Evolutionary conservation across 1,140 invertebrate genomes (phyloP).

Genomic region (Cecropterus lyciades): DNA sequence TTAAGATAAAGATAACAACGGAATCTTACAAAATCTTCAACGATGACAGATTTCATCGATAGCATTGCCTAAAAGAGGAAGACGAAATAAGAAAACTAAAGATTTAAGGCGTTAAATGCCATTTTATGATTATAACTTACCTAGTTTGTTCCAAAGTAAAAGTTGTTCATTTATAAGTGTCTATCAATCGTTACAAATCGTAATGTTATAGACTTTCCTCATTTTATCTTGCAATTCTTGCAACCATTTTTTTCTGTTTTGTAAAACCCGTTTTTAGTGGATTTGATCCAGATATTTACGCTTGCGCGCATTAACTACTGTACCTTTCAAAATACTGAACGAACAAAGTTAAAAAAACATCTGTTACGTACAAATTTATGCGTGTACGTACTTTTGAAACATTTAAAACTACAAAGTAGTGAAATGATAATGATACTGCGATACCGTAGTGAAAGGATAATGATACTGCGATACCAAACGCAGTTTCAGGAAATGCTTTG

Average conservation of each 20-base stretch:
- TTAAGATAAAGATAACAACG: neutral
- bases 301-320: slow-evolving; percentile 14
- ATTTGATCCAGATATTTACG: slow-evolving; percentile 33
- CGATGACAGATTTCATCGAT: neutral
- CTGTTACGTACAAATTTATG: neutral
- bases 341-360: neutral
- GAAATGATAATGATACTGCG: too few species aligned
- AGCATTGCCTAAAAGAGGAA: neutral
- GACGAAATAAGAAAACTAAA: neutral
- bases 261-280: slow-evolving; percentile 29
- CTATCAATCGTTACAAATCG: slow-evolving; percentile 20
- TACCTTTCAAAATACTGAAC: slow-evolving; percentile 28
- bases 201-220: slow-evolving; percentile 30
- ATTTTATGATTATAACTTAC: neutral
- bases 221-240: slow-evolving; percentile 17
- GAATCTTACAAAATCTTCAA: neutral
- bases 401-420: too few species aligned
- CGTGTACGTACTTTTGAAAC: too few species aligned
- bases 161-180: slow-evolving; percentile 14
- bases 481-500: too few species aligned
- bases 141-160: slow-evolving; percentile 12
- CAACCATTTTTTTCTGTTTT: slow-evolving; percentile 24
- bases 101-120: too few species aligned
- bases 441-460: too few species aligned
- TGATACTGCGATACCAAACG: too few species aligned